Evolutionary conservation across 37 sponge, comb jelly and placozoan species (phyloP), one percentile per base, ranked within the genome.

Genomic region (Halichondria panicea): DNA sequence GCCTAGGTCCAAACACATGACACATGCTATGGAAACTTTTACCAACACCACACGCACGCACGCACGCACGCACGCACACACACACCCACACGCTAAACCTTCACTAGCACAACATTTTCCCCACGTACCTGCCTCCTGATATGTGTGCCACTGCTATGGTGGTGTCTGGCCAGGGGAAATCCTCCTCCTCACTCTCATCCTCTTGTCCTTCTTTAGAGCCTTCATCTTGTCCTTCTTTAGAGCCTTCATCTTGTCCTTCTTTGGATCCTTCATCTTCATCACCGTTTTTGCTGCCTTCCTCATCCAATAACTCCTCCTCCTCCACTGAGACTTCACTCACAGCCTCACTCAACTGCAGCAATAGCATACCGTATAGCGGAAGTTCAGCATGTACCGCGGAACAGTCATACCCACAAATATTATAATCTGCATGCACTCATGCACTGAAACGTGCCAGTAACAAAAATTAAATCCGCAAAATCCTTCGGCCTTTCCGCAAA

Each of bases 111-210:
- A n/a, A n/a, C n/a, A n/a, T n/a, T n/a, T n/a, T n/a, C n/a, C n/a
- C 15, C 15, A 25, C 76, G 31, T 55, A 87, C 88, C 28, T 76
- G 0, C 68, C 88, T 64, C 78, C 88, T 19, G 39, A 48, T 19
- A 82, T 44, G 27, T 82, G 75, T 3, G 63, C 37, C 21, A 90
- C 28, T 19, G 44, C 25, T 27, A 93, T 71, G 55, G 44, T 64
- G 0, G 93, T 93, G 53, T 93, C 85, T 31, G 93, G 93, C 55
- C 85, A 86, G 1, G 82, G 63, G 28, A 78, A 71, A 1, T 70
- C 84, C 19, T 33, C 65, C 15, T 59, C 88, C 19, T 42, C 74
- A 71, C 63, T 41, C 30, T 21, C 71, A 59, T 70, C 80, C 2
- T 62, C 71, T 61, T 48, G 32, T 30, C 50, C 45, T 13, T 69